A percentile compares a stretch with the other conserved stretches of the same genome.
Evolutionary conservation across 2,113 vertebrate genomes (phyloP).

Genomic region (Varanus komodoensis): DNA sequence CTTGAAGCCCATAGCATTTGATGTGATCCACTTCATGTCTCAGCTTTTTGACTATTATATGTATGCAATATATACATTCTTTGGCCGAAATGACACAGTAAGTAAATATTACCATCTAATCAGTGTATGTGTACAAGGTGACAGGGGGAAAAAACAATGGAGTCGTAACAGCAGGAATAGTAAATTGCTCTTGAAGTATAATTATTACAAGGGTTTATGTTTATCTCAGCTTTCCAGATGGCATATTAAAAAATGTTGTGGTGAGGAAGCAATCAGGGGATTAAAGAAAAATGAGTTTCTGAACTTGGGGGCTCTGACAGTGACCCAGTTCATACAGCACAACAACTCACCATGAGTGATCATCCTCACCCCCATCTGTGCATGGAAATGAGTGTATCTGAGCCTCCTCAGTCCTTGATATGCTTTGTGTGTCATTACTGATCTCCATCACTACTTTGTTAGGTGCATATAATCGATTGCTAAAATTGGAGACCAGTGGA

Average conservation of each 20-base stretch:
- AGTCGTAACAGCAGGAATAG: background rate
- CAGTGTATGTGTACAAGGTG: background rate
- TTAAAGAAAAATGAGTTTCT: background rate
- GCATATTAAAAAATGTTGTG: background rate
- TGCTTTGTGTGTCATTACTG: no score
- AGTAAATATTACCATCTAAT: slow-evolving; percentile 48
- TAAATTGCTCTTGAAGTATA: slow-evolving; percentile 25
- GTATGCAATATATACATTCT: slow-evolving; percentile 96
- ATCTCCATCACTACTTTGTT: no score
- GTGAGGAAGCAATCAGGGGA: background rate
- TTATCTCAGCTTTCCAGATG: background rate
- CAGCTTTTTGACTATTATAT: slow-evolving; percentile 99
- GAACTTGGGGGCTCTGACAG: background rate
- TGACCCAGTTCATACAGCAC: no score
- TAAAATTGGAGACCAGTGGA: no score
- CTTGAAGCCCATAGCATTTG: slow-evolving; percentile 96
- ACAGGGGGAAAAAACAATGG: slow-evolving; percentile 3
- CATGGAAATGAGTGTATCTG: no score
- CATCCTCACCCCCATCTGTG: no score
- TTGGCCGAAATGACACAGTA: slow-evolving; percentile 97
- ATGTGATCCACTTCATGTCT: slow-evolving; percentile 98
- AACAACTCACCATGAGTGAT: no score
- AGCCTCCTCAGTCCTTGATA: no score
- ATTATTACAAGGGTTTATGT: background rate
- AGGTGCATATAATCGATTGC: no score